Percentiles rank a stretch among this genome's conserved stretches.
Conservation (phyloP, 2,888 invertebrate genomes). For the Anarsia innoxiella region DNA sequence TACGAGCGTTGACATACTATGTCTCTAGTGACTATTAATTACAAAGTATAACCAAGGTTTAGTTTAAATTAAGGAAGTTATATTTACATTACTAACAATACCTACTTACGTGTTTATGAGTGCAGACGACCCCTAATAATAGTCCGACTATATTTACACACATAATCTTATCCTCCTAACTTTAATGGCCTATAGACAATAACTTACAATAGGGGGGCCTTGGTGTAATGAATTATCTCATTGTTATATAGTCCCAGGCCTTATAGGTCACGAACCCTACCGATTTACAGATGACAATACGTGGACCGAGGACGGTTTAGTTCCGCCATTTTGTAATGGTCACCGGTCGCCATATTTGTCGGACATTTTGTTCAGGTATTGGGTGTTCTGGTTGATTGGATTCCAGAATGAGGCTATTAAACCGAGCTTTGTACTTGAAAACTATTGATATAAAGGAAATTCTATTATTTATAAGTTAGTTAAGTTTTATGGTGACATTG, state of each 20-base stretch:
- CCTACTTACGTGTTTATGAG: not conserved
- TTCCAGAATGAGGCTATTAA: too few relatives aligned
- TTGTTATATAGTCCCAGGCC: constrained; percentile 54
- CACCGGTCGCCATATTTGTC: constrained; percentile 25
- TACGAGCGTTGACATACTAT: too few relatives aligned
- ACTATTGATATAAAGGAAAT: too few relatives aligned
- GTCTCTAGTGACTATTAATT: too few relatives aligned
- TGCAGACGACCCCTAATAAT: constrained; percentile 1
- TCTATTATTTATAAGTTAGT: too few relatives aligned
- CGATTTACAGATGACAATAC: constrained; percentile 29
- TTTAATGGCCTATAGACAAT: constrained; percentile 37
- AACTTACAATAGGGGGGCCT: constrained; percentile 45
- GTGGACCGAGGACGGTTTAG: constrained; percentile 29
- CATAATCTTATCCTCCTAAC: constrained; percentile 14
- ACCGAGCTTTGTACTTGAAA: too few relatives aligned
- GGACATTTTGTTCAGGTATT: constrained; percentile 33
- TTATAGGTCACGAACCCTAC: constrained; percentile 44
- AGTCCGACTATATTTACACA: constrained; percentile 5
- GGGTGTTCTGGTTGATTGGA: too few relatives aligned
- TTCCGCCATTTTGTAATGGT: constrained; percentile 37
- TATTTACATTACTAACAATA: too few relatives aligned
- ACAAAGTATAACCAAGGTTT: too few relatives aligned
- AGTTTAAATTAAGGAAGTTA: too few relatives aligned
- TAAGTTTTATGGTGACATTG: too few relatives aligned
- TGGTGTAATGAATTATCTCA: constrained; percentile 58